Evolutionary conservation across 2,888 invertebrate genomes (phyloP).

Genomic region (Drosophila paramelanica): DNA sequence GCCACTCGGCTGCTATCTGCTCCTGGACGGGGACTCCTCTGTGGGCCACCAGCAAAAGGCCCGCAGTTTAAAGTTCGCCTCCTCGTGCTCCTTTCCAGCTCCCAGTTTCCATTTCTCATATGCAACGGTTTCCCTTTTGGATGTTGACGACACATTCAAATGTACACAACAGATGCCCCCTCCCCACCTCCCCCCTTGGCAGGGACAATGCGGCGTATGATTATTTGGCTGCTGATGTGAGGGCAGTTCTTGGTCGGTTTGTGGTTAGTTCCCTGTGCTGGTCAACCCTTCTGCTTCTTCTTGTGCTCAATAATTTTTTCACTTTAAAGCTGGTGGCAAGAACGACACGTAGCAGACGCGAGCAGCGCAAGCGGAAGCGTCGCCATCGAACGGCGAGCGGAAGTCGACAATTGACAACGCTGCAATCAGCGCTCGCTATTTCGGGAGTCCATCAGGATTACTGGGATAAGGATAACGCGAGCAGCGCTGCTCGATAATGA

Average conservation of each 20-base stretch:
- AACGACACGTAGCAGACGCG: constrained; percentile 23
- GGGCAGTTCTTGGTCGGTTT: constrained; percentile 42
- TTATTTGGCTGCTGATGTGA: constrained; percentile 67
- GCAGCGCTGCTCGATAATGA: constrained; percentile 9
- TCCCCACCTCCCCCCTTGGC: background rate
- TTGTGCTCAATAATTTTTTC: background rate
- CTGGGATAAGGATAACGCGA: background rate
- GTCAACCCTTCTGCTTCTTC: constrained; percentile 9
- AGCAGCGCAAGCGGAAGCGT: constrained; percentile 31
- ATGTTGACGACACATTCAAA: constrained; percentile 57
- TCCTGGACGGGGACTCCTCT: constrained; percentile 9
- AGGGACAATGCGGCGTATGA: constrained; percentile 76
- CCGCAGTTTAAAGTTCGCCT: constrained; percentile 46
- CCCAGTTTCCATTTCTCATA: constrained; percentile 36
- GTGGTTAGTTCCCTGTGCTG: constrained; percentile 45
- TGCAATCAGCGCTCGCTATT: constrained; percentile 54
- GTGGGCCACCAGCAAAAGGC: constrained; percentile 28
- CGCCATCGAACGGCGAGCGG: constrained; percentile 48
- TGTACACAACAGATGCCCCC: constrained; percentile 44
- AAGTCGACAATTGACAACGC: constrained; percentile 48
- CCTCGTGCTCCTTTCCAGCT: background rate
- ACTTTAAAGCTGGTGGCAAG: constrained; percentile 37
- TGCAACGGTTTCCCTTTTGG: constrained; percentile 49
- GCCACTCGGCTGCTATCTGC: constrained; percentile 26
- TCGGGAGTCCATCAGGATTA: constrained; percentile 4